Evolutionary conservation across 2,888 invertebrate species (phyloP), one percentile per base, ranked within the genome.

Genomic region (Mimumesa dahlbomi): DNA sequence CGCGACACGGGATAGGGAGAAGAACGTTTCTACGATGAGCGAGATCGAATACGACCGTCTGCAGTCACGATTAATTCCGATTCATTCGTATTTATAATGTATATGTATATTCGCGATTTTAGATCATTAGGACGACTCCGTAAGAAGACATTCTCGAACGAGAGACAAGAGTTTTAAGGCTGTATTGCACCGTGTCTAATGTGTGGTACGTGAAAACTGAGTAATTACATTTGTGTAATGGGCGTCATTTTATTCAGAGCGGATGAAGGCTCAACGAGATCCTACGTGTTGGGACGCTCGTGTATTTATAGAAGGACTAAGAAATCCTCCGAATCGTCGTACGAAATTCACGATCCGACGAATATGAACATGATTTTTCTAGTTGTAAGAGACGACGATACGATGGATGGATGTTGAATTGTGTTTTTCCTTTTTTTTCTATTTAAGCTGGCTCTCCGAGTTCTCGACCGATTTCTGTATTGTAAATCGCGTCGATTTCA

Each of bases 171-270:
- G 11, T 66, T 64, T 50, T 66, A 77, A 84, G 83, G 80, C 79
- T 84, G 87, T 86, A 87, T 85, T 85, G 80, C 86, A 85, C 85
- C 71, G 62, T 73, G 75, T 82, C 59, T 73, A 76, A 79, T 68
- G 86, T 84, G 87, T 75, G 82, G 85, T 85, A 87, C 86, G 85
- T 84, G 79, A 87, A 85, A 79, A 85, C 73, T 63, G 71, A 86
- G 86, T 88, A 85, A 86, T 87, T 88, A 88, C 87, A 83, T 87
- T 87, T 84, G 82, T 83, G 88, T 88, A 87, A 88, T 87, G 68
- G 77, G 79, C 76, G 73, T 73, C 75, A 66, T 67, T 80, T 77
- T 79, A 56, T 69, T 70, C 70, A 69, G 36, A 38, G 50, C 52
- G 54, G 54, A 45, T 49, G 36, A 46, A 42, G 57, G 58, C 48